phyloP scores from a whole-genome alignment of 2,797 vertebrate genomes.

The Darevskia mixta region DNA sequence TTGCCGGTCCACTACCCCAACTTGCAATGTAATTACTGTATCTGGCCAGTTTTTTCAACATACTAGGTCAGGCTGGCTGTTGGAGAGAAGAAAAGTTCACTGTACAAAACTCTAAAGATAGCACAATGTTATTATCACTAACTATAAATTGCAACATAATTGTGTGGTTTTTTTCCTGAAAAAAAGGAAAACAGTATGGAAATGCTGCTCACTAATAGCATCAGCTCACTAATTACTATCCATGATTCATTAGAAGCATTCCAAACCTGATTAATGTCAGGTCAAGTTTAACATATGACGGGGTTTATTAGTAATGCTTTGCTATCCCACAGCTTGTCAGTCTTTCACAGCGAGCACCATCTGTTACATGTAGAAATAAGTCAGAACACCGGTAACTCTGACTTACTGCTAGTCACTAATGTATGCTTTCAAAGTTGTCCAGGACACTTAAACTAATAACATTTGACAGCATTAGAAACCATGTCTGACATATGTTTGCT shows the following conservation, averaged over 20 bases:
- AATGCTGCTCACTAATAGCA: constrained; percentile 70
- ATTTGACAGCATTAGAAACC: constrained; percentile 8
- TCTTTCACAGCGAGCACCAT: constrained; percentile 65
- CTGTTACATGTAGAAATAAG: constrained; percentile 70
- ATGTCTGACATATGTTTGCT: constrained; percentile 1
- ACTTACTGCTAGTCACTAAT: constrained; percentile 51
- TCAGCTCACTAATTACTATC: constrained; percentile 77
- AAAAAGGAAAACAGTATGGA: constrained; percentile 30
- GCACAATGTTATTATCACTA: constrained; percentile 13
- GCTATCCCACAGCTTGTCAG: constrained; percentile 74
- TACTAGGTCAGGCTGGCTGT: background rate
- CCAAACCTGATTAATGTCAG: constrained; percentile 78
- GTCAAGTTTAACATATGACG: constrained; percentile 77
- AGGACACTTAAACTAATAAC: constrained; percentile 22
- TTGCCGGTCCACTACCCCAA: background rate
- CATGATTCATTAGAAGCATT: constrained; percentile 77
- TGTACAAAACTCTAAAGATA: constrained; percentile 16
- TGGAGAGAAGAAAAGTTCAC: background rate
- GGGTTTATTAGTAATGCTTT: constrained; percentile 76
- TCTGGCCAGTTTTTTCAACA: background rate
- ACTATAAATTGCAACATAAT: constrained; percentile 34
- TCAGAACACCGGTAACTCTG: constrained; percentile 67
- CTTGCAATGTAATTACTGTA: background rate
- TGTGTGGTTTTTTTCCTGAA: background rate
- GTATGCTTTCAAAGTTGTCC: background rate